Percentiles rank a stretch among this genome's conserved stretches.
phyloP scores from a whole-genome alignment of 2,113 vertebrate species.

The Gadus chalcogrammus region DNA sequence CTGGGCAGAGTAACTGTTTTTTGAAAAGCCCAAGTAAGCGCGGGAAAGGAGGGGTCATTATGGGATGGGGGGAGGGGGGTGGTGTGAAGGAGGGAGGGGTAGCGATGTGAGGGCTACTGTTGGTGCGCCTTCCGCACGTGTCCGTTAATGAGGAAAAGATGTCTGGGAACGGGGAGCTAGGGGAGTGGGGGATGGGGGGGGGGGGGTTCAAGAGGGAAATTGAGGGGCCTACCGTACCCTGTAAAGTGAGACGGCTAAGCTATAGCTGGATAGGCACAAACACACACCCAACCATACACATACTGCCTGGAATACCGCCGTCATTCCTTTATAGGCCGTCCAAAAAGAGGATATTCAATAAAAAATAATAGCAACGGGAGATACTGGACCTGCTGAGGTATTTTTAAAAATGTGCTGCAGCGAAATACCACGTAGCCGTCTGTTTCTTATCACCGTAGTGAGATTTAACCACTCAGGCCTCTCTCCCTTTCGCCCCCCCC shows the following conservation, averaged over 20 bases:
- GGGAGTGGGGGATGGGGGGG: constrained; percentile 27
- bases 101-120: constrained; percentile 71
- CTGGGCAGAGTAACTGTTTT: too few species aligned
- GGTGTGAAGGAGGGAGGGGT: background rate
- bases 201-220: constrained; percentile 3
- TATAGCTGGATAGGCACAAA: background rate
- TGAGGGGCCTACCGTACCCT: constrained; percentile 28
- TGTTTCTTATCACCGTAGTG: constrained; percentile 46
- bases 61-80: constrained; percentile 9
- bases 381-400: constrained; percentile 23
- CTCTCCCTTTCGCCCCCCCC: background rate
- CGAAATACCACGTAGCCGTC: constrained; percentile 59
- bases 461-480: constrained; percentile 8
- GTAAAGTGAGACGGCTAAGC: background rate
- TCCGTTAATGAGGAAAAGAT: constrained; percentile 77
- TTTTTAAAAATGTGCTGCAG: constrained; percentile 39
- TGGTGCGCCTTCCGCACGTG: constrained; percentile 62
- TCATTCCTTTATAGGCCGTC: background rate
- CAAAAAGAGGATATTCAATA: background rate
- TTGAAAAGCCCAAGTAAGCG: background rate
- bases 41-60: constrained; percentile 8
- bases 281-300: constrained; percentile 3
- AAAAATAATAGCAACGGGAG: constrained; percentile 11
- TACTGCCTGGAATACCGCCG: background rate
- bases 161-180: constrained; percentile 27